Evolutionary conservation across 2,113 vertebrate genomes (phyloP).

Genomic region (Muntiacus muntjak): DNA sequence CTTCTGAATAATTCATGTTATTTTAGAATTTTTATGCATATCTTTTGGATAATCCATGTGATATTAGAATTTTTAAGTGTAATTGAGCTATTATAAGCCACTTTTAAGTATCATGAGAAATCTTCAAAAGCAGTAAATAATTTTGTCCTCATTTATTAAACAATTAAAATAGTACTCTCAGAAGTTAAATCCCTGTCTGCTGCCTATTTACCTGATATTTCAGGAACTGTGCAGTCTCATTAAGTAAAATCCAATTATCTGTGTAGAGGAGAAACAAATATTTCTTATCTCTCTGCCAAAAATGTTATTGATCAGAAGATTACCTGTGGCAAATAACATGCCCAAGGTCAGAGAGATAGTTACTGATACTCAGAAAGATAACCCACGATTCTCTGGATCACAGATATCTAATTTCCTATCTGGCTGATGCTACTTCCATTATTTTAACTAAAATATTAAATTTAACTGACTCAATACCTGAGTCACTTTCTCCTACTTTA

Average conservation of each 20-base stretch:
- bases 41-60: neutral
- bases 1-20: neutral
- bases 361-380: neutral
- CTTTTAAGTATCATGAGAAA: neutral
- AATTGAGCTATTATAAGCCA: neutral
- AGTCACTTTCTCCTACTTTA: neutral
- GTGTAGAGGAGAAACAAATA: neutral
- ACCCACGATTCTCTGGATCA: neutral
- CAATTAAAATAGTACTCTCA: constrained; percentile 4
- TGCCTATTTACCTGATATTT: constrained; percentile 2
- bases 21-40: neutral
- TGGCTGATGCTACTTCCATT: neutral
- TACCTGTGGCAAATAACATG: neutral
- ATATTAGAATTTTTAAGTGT: neutral
- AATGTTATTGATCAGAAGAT: neutral
- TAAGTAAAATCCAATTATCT: constrained; percentile 36
- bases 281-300: constrained; percentile 27
- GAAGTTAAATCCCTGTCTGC: neutral
- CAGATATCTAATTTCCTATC: neutral
- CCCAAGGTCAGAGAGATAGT: neutral
- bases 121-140: neutral
- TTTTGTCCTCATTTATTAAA: neutral
- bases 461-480: neutral
- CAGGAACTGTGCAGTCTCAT: neutral
- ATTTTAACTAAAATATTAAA: neutral